These are phyloP conservation scores for Sinopyrophorus schimmeli DNA, from an alignment of 2,888 invertebrate genomes.

Conservation along the genomic window DNA sequence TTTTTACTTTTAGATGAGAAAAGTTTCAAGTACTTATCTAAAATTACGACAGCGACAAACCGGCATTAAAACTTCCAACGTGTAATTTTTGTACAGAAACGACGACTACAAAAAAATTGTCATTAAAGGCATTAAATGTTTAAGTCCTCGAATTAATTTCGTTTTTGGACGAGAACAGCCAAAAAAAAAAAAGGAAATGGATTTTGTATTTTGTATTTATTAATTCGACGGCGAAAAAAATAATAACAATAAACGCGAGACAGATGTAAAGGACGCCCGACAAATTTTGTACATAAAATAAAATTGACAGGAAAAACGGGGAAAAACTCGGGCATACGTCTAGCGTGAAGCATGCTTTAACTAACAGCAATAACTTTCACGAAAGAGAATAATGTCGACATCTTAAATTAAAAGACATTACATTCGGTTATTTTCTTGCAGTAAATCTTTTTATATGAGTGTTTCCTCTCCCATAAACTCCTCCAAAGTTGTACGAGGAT, in stretches of 20 bases:
- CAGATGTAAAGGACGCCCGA: slow-evolving; percentile 30
- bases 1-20: slow-evolving; percentile 3
- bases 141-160: no score
- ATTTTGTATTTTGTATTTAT: slow-evolving; percentile 7
- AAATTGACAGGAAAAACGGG: slow-evolving; percentile 14
- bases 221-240: slow-evolving; percentile 7
- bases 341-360: slow-evolving; percentile 28
- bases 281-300: slow-evolving; percentile 18
- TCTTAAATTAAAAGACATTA: slow-evolving; percentile 53
- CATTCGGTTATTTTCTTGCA: slow-evolving; percentile 48
- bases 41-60: slow-evolving; percentile 1
- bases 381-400: slow-evolving; percentile 47
- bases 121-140: no score
- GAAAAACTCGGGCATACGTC: slow-evolving; percentile 17
- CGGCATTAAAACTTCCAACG: no score
- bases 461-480: slow-evolving; percentile 49
- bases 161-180: not conserved
- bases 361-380: slow-evolving; percentile 38
- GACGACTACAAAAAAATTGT: not conserved
- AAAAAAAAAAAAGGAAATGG: not conserved
- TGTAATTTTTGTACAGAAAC: not conserved
- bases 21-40: slow-evolving; percentile 2
- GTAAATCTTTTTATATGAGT: slow-evolving; percentile 54
- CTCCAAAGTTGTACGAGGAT: slow-evolving; percentile 40
- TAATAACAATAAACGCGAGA: slow-evolving; percentile 11